These are phyloP conservation scores for Pholis gunnellus DNA, from an alignment of 2,113 vertebrate species.

Conservation along the genomic window DNA sequence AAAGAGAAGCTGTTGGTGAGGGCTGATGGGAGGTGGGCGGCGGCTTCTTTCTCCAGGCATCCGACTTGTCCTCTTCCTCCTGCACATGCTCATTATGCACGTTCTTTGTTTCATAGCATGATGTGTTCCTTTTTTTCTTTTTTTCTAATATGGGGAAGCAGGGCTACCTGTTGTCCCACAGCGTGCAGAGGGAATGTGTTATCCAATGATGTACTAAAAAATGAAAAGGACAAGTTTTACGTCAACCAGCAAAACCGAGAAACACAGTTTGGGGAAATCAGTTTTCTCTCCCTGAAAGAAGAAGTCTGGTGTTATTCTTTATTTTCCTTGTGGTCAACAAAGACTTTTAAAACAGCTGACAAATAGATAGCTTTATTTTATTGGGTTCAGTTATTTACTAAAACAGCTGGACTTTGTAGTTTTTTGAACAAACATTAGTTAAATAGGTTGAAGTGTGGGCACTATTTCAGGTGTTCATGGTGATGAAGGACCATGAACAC, in stretches of 20 bases:
- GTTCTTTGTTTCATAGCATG: not conserved
- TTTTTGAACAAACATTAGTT: not conserved
- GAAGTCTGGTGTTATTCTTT: not conserved
- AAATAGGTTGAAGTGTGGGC: not conserved
- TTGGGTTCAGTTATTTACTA: not conserved
- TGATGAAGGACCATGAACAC: not conserved
- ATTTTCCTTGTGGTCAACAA: not conserved
- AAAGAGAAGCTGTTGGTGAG: slow-evolving; percentile 31
- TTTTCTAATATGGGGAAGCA: not conserved
- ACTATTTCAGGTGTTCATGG: not conserved
- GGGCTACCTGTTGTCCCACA: not conserved
- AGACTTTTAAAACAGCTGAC: not conserved
- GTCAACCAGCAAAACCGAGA: not conserved
- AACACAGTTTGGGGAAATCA: not conserved
- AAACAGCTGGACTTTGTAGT: not conserved
- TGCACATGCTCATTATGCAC: slow-evolving; percentile 27
- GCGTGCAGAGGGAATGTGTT: not conserved
- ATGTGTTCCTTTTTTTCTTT: too few species aligned
- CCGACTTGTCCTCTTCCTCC: slow-evolving; percentile 54
- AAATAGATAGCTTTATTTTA: not conserved
- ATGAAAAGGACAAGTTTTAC: not conserved
- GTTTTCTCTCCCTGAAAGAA: not conserved
- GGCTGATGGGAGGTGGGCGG: slow-evolving; percentile 49
- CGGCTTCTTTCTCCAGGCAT: slow-evolving; percentile 54
- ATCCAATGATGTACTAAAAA: not conserved